phyloP scores from a whole-genome alignment of 2,888 invertebrate genomes.

The Caenorhabditis drosophilae region DNA sequence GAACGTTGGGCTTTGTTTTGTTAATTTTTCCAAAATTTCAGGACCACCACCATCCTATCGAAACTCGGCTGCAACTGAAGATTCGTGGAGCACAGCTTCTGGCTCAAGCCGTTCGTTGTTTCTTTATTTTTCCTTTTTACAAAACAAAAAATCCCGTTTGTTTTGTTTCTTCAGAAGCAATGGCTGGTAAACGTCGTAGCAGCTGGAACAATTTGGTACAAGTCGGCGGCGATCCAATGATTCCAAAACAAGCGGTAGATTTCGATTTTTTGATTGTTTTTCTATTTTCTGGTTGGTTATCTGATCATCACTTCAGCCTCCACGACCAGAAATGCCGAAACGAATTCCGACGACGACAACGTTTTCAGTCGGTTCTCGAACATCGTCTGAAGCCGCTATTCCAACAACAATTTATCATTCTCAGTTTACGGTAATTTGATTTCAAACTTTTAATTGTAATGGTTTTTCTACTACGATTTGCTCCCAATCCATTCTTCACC shows the following conservation, averaged over 20 bases:
- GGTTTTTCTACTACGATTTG: too few species aligned
- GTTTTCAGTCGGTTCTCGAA: conserved; percentile 18
- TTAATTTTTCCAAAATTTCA: conserved; percentile 23
- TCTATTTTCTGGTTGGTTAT: too few species aligned
- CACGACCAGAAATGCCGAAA: too few species aligned
- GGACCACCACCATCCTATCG: conserved; percentile 53
- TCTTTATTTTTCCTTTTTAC: too few species aligned
- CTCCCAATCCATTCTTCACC: too few species aligned
- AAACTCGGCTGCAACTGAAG: conserved; percentile 43
- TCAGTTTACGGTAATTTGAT: conserved; percentile 23
- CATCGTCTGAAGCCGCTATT: conserved; percentile 17
- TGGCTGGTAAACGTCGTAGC: conserved; percentile 42
- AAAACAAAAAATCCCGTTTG: too few species aligned
- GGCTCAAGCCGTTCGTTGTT: conserved; percentile 29
- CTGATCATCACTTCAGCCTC: conserved; percentile 1
- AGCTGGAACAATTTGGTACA: conserved; percentile 59
- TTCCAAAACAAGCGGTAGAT: conserved; percentile 22
- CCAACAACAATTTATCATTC: conserved; percentile 17
- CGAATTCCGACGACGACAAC: conserved; percentile 19
- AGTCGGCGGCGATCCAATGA: conserved; percentile 25
- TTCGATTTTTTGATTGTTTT: too few species aligned
- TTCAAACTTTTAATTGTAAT: too few species aligned
- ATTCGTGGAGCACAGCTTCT: conserved; percentile 49
- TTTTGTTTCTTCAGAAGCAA: conserved; percentile 25
- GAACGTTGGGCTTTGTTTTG: background rate